Evolutionary conservation across 1,140 invertebrate species (phyloP).

Genomic region (Coenobita brevimanus): DNA sequence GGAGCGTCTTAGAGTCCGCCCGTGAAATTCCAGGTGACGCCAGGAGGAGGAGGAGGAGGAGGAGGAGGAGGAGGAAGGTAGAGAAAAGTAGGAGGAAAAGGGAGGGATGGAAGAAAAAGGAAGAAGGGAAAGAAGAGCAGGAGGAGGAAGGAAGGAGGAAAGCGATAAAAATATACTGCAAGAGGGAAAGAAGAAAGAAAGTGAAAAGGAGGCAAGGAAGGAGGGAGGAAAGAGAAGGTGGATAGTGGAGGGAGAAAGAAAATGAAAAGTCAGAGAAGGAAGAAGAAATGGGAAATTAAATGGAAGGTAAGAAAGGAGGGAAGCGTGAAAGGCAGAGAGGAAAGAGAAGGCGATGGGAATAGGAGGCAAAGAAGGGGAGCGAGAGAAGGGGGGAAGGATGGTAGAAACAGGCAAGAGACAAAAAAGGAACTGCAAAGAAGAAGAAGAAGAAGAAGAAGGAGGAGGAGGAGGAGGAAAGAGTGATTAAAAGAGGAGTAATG

Average conservation of each 20-base stretch:
- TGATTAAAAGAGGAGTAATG: no score
- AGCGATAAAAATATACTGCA: not conserved
- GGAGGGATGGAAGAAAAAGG: not conserved
- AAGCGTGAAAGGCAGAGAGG: no score
- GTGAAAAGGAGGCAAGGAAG: not conserved
- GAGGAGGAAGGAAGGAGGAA: not conserved
- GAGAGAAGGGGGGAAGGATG: no score
- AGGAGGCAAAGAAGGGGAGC: no score
- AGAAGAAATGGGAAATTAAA: not conserved
- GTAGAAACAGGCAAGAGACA: no score
- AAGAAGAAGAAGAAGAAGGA: no score
- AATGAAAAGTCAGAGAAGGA: not conserved
- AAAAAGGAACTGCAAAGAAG: no score
- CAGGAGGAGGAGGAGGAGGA: conserved; percentile 12
- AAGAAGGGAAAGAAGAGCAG: not conserved
- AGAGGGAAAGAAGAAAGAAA: not conserved
- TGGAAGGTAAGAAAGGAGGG: no score
- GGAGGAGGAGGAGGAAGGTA: not conserved
- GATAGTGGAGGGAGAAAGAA: not conserved
- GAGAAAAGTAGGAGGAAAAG: conserved; percentile 14
- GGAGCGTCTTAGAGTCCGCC: conserved; percentile 29
- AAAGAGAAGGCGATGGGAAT: no score
- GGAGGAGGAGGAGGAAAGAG: no score
- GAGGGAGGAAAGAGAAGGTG: not conserved
- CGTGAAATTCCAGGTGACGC: conserved; percentile 41